A percentile compares a stretch with the other conserved stretches of the same genome.
Evolutionary conservation across 1,140 invertebrate species (phyloP).

Genomic region (Tetramorium parvispinum): DNA sequence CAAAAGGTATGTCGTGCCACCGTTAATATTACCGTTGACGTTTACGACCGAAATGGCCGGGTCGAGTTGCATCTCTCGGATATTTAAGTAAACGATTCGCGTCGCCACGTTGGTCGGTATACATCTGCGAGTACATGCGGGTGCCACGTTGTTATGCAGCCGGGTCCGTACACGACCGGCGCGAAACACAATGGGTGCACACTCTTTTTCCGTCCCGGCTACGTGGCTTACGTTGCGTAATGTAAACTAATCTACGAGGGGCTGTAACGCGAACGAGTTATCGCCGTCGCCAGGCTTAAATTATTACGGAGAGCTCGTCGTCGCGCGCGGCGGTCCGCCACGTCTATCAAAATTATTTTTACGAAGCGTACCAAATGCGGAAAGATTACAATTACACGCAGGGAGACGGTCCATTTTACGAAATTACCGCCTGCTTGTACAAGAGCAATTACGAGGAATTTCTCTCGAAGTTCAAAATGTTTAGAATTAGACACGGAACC

Average conservation of each 20-base stretch:
- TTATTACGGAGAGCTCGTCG: constrained; percentile 39
- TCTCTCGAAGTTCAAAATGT: background rate
- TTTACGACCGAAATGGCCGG: constrained; percentile 20
- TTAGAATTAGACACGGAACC: background rate
- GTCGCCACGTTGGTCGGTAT: background rate
- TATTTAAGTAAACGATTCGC: constrained; percentile 34
- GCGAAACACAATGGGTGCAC: constrained; percentile 65
- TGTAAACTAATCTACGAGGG: constrained; percentile 70
- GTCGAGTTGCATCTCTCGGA: constrained; percentile 15
- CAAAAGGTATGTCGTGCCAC: constrained; percentile 12
- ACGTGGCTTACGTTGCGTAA: constrained; percentile 58
- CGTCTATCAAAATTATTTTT: background rate
- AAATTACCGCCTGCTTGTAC: background rate
- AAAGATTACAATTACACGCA: background rate
- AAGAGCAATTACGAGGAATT: background rate
- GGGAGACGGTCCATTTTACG: background rate
- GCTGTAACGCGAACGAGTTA: constrained; percentile 43
- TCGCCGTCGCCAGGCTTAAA: background rate
- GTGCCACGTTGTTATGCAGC: constrained; percentile 62
- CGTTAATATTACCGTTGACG: constrained; percentile 42
- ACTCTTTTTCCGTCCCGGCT: constrained; percentile 60
- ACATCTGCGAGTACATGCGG: constrained; percentile 64
- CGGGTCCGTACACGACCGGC: constrained; percentile 18
- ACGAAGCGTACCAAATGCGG: background rate
- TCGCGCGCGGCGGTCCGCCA: constrained; percentile 18